A percentile compares a stretch with the other conserved stretches of the same genome.
These are phyloP conservation scores for Phataginus tetradactyla DNA, from an alignment of 2,797 vertebrate species.

Conservation along the genomic window DNA sequence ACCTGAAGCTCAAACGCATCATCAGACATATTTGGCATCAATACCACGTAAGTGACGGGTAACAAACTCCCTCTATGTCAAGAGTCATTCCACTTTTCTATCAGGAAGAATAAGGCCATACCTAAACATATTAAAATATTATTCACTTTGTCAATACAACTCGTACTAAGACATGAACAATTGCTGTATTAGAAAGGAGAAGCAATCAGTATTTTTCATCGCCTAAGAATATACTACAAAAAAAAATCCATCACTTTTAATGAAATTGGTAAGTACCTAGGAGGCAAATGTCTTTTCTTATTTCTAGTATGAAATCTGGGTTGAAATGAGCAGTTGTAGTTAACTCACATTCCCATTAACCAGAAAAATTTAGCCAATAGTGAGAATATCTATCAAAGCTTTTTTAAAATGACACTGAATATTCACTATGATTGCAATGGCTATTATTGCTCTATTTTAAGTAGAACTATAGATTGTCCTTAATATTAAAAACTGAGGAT, in stretches of 20 bases:
- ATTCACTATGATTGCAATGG: slow-evolving; percentile 61
- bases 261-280: slow-evolving; percentile 86
- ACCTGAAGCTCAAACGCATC: slow-evolving; percentile 70
- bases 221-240: slow-evolving; percentile 85
- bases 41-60: slow-evolving; percentile 81
- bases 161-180: slow-evolving; percentile 87
- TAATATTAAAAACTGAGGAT: slow-evolving; percentile 38
- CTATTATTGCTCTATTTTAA: slow-evolving; percentile 40
- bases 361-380: slow-evolving; percentile 74
- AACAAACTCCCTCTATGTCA: slow-evolving; percentile 84
- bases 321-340: slow-evolving; percentile 81
- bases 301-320: slow-evolving; percentile 80
- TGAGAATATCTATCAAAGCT: slow-evolving; percentile 53
- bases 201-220: slow-evolving; percentile 87
- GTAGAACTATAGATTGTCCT: not conserved
- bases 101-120: slow-evolving; percentile 82
- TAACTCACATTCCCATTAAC: slow-evolving; percentile 74
- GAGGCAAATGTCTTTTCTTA: slow-evolving; percentile 84
- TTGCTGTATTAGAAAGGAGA: slow-evolving; percentile 85
- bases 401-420: slow-evolving; percentile 44
- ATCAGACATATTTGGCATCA: slow-evolving; percentile 79
- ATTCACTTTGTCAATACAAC: slow-evolving; percentile 88
- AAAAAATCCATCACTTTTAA: slow-evolving; percentile 86
- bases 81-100: slow-evolving; percentile 85
- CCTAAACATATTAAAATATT: slow-evolving; percentile 89